A percentile compares a stretch with the other conserved stretches of the same genome.
These are phyloP conservation scores for Orthosia incerta DNA, from an alignment of 2,888 invertebrate genomes.

Conservation along the genomic window DNA sequence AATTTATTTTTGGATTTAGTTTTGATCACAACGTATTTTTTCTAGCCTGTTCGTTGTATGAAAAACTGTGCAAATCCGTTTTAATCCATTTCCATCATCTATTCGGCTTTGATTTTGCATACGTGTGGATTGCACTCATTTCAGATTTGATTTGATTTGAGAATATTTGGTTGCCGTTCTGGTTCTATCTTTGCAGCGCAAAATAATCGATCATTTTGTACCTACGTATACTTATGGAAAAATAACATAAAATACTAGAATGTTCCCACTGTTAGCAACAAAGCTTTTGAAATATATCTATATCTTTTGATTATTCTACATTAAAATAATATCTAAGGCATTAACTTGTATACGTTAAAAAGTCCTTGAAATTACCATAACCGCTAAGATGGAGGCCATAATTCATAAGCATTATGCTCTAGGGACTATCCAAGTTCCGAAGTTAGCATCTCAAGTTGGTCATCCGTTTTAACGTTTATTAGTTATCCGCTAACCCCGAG, in stretches of 20 bases:
- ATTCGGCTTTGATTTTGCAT: background rate
- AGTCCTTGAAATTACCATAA: slow-evolving; percentile 24
- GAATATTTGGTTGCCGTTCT: background rate
- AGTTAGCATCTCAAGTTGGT: slow-evolving; percentile 60
- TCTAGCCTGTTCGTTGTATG: background rate
- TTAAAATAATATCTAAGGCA: background rate
- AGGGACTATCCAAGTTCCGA: slow-evolving; percentile 38
- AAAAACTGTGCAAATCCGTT: background rate
- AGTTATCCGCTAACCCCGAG: slow-evolving; percentile 18
- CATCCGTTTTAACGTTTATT: slow-evolving; percentile 58
- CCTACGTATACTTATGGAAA: background rate
- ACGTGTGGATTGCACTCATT: background rate
- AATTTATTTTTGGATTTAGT: background rate
- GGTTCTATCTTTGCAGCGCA: background rate
- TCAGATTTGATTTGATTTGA: too few relatives aligned
- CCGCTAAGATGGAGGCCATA: slow-evolving; percentile 31
- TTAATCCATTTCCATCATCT: background rate
- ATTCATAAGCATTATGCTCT: slow-evolving; percentile 42
- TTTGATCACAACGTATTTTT: background rate
- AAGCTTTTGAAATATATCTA: too few relatives aligned
- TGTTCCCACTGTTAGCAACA: too few relatives aligned
- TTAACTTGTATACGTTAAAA: background rate
- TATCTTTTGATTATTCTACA: too few relatives aligned
- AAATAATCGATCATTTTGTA: background rate
- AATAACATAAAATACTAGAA: too few relatives aligned